Conservation (phyloP, 2,113 vertebrate species). For the Gopherus evgoodei region DNA sequence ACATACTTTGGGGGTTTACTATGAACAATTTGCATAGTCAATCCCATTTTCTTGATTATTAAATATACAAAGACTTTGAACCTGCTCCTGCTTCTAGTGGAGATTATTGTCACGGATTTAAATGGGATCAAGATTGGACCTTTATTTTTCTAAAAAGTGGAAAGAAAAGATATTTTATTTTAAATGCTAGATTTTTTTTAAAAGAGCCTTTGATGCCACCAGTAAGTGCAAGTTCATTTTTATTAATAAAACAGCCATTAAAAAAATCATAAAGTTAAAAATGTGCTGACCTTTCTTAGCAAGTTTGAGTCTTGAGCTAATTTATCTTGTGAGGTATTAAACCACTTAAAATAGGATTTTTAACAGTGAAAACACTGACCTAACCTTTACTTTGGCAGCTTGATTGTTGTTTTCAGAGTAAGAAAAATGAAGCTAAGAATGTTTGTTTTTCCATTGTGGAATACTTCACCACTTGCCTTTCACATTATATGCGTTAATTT, state of each 20-base stretch:
- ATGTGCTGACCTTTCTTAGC: background rate
- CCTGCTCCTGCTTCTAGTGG: background rate
- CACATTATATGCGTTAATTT: constrained; percentile 3
- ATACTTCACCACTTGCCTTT: background rate
- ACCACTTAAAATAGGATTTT: background rate
- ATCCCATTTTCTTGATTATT: background rate
- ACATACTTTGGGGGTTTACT: background rate
- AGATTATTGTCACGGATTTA: background rate
- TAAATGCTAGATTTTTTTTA: background rate
- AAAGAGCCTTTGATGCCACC: rapidly evolving
- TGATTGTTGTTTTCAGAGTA: background rate
- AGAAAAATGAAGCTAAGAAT: constrained; percentile 20
- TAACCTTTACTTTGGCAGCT: constrained; percentile 14
- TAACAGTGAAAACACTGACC: background rate
- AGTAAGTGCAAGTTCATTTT: background rate
- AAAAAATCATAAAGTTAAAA: background rate
- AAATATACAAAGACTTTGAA: background rate
- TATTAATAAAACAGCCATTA: background rate
- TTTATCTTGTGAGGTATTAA: background rate
- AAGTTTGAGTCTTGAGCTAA: background rate
- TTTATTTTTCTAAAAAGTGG: background rate
- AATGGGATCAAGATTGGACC: background rate
- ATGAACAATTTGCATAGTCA: background rate
- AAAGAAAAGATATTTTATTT: background rate
- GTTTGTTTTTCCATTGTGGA: background rate